These are phyloP conservation scores for Tetranychus piercei DNA, from an alignment of 2,888 invertebrate species.

Conservation along the genomic window DNA sequence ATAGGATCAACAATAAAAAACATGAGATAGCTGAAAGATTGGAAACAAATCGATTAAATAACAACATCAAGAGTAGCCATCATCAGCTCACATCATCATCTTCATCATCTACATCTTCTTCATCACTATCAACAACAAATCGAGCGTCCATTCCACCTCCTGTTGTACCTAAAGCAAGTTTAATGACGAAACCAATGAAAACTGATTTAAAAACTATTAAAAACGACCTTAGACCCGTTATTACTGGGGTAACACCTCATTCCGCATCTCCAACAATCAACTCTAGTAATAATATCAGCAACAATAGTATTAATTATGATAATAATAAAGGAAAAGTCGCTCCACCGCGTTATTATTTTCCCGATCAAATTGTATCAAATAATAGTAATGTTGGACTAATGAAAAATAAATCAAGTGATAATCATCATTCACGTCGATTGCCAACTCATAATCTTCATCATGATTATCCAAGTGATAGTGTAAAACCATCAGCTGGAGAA, in stretches of 20 bases:
- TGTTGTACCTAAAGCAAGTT: neutral
- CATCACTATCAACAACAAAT: neutral
- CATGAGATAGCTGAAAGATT: neutral
- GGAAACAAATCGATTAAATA: neutral
- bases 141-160: neutral
- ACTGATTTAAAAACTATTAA: slow-evolving; percentile 3
- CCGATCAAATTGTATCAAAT: neutral
- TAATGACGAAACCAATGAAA: neutral
- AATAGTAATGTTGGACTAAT: neutral
- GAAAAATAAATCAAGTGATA: neutral
- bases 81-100: neutral
- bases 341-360: neutral
- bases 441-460: slow-evolving; percentile 11
- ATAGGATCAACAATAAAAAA: neutral
- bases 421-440: neutral
- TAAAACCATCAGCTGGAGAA: neutral
- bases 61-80: neutral
- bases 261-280: neutral
- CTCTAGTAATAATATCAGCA: neutral
- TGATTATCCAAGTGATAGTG: slow-evolving; percentile 7
- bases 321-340: neutral
- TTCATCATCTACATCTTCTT: neutral
- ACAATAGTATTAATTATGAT: neutral
- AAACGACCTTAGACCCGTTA: neutral
- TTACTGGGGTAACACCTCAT: neutral